phyloP scores from a whole-genome alignment of 2,888 invertebrate species.

The Ophioninae sp. region DNA sequence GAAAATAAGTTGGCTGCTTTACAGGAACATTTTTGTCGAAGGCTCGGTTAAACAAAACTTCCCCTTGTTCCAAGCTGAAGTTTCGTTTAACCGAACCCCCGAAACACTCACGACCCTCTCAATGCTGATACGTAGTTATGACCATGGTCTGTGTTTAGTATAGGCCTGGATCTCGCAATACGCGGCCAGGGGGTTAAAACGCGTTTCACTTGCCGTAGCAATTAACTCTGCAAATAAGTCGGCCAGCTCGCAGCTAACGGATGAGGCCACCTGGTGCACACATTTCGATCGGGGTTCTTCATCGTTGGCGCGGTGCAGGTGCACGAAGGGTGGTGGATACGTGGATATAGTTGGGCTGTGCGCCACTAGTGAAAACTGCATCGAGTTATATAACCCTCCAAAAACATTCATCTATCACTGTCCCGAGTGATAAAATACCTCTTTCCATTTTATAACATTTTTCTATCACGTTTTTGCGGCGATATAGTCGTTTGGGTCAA shows the following conservation, averaged over 20 bases:
- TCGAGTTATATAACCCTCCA: neutral
- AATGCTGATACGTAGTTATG: slow-evolving; percentile 16
- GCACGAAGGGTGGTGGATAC: slow-evolving; percentile 7
- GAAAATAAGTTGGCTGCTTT: slow-evolving; percentile 14
- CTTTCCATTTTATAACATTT: neutral
- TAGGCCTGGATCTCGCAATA: slow-evolving; percentile 10
- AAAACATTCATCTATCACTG: neutral
- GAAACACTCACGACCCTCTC: slow-evolving; percentile 22
- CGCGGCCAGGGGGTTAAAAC: neutral
- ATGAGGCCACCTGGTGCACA: slow-evolving; percentile 48
- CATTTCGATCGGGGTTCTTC: slow-evolving; percentile 42
- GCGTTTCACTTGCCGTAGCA: slow-evolving; percentile 52
- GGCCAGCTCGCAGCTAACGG: slow-evolving; percentile 35
- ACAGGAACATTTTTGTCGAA: slow-evolving; percentile 6
- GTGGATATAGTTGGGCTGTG: neutral
- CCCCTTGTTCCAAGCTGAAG: slow-evolving; percentile 20
- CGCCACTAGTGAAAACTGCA: neutral
- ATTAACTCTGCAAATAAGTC: slow-evolving; percentile 49
- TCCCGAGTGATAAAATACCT: neutral
- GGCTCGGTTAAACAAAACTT: slow-evolving; percentile 49
- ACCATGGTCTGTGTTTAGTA: neutral
- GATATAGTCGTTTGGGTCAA: neutral
- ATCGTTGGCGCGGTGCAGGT: slow-evolving; percentile 42
- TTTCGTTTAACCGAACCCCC: slow-evolving; percentile 4
- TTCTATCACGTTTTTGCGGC: neutral